Conservation (phyloP, 2,888 invertebrate species). For the Cybosia mesomella region DNA sequence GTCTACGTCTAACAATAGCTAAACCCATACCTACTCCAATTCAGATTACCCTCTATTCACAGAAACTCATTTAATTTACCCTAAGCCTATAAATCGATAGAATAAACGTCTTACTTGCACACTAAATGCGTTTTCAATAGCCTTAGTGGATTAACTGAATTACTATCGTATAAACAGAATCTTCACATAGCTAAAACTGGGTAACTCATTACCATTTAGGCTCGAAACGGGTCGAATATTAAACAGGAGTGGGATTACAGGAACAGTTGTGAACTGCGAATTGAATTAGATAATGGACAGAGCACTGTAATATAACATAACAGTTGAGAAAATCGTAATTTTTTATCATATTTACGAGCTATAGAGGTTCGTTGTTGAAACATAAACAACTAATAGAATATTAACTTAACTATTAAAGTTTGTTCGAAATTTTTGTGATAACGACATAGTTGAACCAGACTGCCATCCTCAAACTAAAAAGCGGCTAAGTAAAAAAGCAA, state of each 20-base stretch:
- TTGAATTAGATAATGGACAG: slow-evolving; percentile 60
- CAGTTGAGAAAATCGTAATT: neutral
- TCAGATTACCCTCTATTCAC: slow-evolving; percentile 13
- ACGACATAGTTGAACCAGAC: no score
- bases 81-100: slow-evolving; percentile 54
- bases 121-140: slow-evolving; percentile 62
- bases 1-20: neutral
- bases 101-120: slow-evolving; percentile 66
- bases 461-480: no score
- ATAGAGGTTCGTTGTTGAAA: neutral
- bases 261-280: slow-evolving; percentile 62
- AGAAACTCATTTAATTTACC: slow-evolving; percentile 48
- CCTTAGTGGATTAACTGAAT: slow-evolving; percentile 64
- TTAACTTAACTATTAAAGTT: no score
- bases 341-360: neutral
- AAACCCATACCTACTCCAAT: slow-evolving; percentile 1
- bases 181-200: slow-evolving; percentile 67
- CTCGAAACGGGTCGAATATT: slow-evolving; percentile 67
- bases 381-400: neutral
- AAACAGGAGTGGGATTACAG: slow-evolving; percentile 62
- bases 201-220: slow-evolving; percentile 72
- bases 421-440: no score
- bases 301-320: slow-evolving; percentile 21
- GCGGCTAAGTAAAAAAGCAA: no score
- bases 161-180: slow-evolving; percentile 68